Base-by-base conservation (phyloP, 2,113 vertebrate species). In the Ariopsis seemanni region DNA sequence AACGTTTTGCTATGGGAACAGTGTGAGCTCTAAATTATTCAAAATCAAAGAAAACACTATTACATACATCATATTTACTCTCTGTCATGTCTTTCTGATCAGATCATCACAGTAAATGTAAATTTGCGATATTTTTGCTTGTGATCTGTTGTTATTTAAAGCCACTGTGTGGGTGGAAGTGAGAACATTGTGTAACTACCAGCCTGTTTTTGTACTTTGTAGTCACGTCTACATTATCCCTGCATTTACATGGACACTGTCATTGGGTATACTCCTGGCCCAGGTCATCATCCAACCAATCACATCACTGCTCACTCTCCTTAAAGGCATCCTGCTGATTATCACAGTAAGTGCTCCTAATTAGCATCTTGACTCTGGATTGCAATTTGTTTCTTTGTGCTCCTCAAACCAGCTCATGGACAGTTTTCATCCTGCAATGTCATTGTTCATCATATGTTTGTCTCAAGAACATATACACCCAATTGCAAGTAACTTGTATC, bases 281-380 rank as follows among this genome's bases (percentile, higher is more conserved):
- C 93, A 95, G 84, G 78, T 87, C 5, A 17, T 94, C 85, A 94
- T 95, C 88, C 94, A 94, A 89, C 95, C 95, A 71, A 88, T 95
- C 90, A 94, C 92, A 0, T 95, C 94, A 1, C 67, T 95, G 88
- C 93, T 95, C 74, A 95, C 94, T 3, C 90, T 95, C 12, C 90
- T 94, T 69, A 95, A 95, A 90, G 94, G 94, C 74, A 90, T 94
- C 81, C 87, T 95, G 69, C 91, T 95, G 85, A 91, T 95, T 27
- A 91, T 95, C 88, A 95, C 94, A 67, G 94, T 95, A 91, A 93
- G 89, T 84, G 58, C 3, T 72, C 1, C 1, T 12, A 83, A 30
- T 81, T 74, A 58, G 5, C 15, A n/a, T 25, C 27, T 80, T 30
- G 12, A 27, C 4, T 53, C 52, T 55, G 25, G 11, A 17, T 27